Base-by-base conservation (phyloP, 64 coral and sea anemone species). In the Stichodactyla helianthus region DNA sequence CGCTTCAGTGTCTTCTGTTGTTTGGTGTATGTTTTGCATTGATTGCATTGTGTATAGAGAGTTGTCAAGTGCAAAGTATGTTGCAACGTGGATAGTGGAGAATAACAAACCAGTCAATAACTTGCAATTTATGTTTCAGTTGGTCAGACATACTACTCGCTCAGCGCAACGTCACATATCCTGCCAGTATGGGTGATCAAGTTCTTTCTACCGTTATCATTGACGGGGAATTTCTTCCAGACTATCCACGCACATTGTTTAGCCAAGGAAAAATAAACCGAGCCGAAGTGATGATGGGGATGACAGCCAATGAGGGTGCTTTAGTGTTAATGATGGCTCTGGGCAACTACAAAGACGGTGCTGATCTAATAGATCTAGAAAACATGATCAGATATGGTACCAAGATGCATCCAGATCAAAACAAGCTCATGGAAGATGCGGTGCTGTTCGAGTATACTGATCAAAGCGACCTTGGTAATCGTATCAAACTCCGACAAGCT, bases 201-300 rank as follows among this genome's bases (percentile, higher is more conserved):
- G 16, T 57, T 6, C 53, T 83, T 5, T 23, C 28, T 4, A 57
- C 53, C 2, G 52, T 59, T 26, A 23, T 55, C 52, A 44, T 83
- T 23, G 82, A 83, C 19, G 55, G 55, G 17, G 52, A 83, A 25
- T 83, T 83, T 18, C 52, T 83, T 22, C 82, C 82, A 7, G 82
- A 83, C 54, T 6, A 83, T 25, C 18, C 82, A 54, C 53, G 20
- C 17, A 53, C 15, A 7, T 25, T 83, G 12, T 59, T 83, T 12
- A 59, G 8, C 18, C 18, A 65, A n/a, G 62, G 82, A 15, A 83
- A 59, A 59, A 59, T 83, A 59, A 56, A 83, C 82, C 9, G 54
- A 58, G 82, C 53, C 20, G 82, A 65, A 7, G 78, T 80, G 78
- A 80, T 80, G 78, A 50, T 80, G 52, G 78, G 82, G 15, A 14